Base-by-base conservation (phyloP, 2,888 invertebrate species). In the Parasteatoda lunata region DNA sequence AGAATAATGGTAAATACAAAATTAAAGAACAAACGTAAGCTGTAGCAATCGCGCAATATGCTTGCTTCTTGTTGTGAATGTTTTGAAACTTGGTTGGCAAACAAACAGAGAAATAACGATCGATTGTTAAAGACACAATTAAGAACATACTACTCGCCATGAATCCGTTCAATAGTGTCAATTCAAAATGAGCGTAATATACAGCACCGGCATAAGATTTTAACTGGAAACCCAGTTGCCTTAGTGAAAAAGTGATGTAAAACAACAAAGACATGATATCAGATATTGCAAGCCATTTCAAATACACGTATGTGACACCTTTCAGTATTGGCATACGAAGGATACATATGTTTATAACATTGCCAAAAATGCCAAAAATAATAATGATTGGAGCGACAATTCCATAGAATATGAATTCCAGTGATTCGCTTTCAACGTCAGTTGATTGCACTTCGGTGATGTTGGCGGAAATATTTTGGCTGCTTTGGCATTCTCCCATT, bases 121-220 rank as follows among this genome's bases (percentile, higher is more conserved):
- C 92, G 45, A 93, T 91, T 3, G 93, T 93, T 54, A 93, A 91
- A 88, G 92, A 92, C 6, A 93, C 92, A 30, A 93, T 93, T 84
- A 93, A 92, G 91, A 93, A 93, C 47, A 93, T 93, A 77, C 92
- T 92, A 47, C 92, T 91, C 5, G 92, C 93, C 92, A 93, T 93
- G 90, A 93, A 91, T 5, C 92, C 91, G 89, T 93, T 93, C 49
- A 92, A 92, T 84, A 93, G 88, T 2, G 92, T 92, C 69, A 93
- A 91, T 82, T 93, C 93, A 83, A 93, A 89, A 89, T 93, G 92
- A 7, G 93, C 92, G 86, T 91, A 91, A 90, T 92, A 93, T 90
- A 92, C 92, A 6, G 91, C 91, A 8, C 91, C 90, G 4, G 89
- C 59, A 68, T 89, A 88, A 11, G 90, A 90, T 79, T 91, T 92